Conservation (phyloP, 2,797 vertebrate genomes). For the Lophotriccus pileatus region DNA sequence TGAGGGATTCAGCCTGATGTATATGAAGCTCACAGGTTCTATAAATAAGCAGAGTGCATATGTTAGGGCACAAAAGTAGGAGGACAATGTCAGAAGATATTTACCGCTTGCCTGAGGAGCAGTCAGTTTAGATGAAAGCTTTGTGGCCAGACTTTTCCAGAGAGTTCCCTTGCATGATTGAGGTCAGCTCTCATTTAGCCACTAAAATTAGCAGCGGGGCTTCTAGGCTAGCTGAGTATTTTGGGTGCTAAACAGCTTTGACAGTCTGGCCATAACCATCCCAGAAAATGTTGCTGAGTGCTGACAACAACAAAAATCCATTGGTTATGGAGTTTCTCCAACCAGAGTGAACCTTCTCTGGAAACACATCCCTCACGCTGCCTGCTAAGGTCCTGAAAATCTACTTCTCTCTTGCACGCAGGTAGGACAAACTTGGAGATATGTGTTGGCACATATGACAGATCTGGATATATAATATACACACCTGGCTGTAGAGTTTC, state of each 20-base stretch:
- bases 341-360: not conserved
- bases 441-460: rapidly evolving
- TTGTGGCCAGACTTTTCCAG: not conserved
- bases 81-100: conserved; percentile 2
- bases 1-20: not conserved
- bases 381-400: not conserved
- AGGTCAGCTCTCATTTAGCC: not conserved
- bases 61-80: not conserved
- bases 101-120: not conserved
- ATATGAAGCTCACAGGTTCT: not conserved
- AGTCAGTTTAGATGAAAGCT: not conserved
- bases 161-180: not conserved
- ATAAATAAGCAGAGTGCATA: conserved; percentile 25
- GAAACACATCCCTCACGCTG: rapidly evolving
- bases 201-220: not conserved
- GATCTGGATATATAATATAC: too few species aligned
- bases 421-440: not conserved
- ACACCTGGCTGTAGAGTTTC: not conserved
- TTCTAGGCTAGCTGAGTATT: not conserved
- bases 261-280: not conserved
- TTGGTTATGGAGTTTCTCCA: not conserved
- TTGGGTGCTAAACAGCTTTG: not conserved
- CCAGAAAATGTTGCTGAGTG: not conserved
- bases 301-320: not conserved
- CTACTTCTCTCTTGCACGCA: not conserved